phyloP scores from a whole-genome alignment of 1,140 invertebrate species.

The Hyphantria cunea region DNA sequence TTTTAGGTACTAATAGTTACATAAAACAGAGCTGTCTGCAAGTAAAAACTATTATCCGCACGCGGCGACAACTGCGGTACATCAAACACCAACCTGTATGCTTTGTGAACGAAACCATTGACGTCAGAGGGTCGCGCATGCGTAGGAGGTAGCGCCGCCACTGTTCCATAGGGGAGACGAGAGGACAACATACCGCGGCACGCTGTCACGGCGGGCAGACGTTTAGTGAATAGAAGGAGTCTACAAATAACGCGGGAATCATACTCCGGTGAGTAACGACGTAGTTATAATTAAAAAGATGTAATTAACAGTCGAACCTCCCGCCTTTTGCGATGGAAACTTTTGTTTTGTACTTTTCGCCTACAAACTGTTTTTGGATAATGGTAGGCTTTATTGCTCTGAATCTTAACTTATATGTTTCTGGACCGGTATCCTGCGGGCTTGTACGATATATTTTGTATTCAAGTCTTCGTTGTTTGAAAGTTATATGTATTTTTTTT shows the following conservation, averaged over 20 bases:
- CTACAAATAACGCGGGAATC: conserved; percentile 59
- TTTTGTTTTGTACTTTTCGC: conserved; percentile 4
- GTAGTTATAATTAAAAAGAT: conserved; percentile 33
- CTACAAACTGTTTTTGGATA: not conserved
- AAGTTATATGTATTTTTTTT: too few species aligned
- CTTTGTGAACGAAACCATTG: conserved; percentile 73
- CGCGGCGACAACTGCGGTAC: conserved; percentile 45
- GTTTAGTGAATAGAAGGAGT: conserved; percentile 25
- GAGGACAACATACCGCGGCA: conserved; percentile 50
- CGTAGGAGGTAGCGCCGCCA: conserved; percentile 40
- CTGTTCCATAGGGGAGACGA: conserved; percentile 27
- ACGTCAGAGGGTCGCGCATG: conserved; percentile 66
- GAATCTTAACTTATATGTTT: too few species aligned
- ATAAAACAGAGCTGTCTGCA: not conserved
- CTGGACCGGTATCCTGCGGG: too few species aligned
- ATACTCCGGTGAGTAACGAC: conserved; percentile 48
- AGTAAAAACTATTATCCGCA: conserved; percentile 1
- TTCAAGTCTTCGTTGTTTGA: too few species aligned
- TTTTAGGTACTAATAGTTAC: not conserved
- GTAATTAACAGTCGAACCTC: conserved; percentile 9
- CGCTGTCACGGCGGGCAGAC: conserved; percentile 42
- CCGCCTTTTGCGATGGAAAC: conserved; percentile 1
- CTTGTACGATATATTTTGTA: too few species aligned
- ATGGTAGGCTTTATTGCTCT: too few species aligned
- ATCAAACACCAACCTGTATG: conserved; percentile 56